Evolutionary conservation across 2,888 invertebrate species (phyloP), one percentile per base, ranked within the genome.

Genomic region (Pachliopta kotzebuea): DNA sequence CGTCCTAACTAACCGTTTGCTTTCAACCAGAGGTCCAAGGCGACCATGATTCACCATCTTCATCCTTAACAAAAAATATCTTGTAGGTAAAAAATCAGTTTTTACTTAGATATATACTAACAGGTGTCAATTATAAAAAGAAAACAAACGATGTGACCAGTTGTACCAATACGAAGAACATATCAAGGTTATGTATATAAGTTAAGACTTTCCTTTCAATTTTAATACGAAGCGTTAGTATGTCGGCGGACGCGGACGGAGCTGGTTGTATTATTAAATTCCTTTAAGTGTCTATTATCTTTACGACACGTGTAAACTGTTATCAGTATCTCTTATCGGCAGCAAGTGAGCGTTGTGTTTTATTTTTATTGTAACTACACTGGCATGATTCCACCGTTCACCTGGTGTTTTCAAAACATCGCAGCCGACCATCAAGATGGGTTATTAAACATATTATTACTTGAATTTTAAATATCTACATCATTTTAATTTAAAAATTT

Each of bases 361-460:
- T 29, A 76, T 0, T 76, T 74, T 69, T 76, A 37, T 37, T 37
- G 37, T 37, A 37, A 37, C 37, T 37, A 37, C 37, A 14, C 14
- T 11, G 37, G 72, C 37, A 79, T 81, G 74, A 74, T 86, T 58
- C 82, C 86, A 7, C 86, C 88, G 14, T 85, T 90, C 60, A 81
- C 85, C 0, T 87, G 86, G 84, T 89, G 89, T 76, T 85, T 85
- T 61, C 68, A 78, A 2, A 75, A 75, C 52, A 72, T 71, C 0
- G 65, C 68, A 29, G 79, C 77, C n/a, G 85, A 86, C 57, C 76
- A 77, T 67, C 82, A 79, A 66, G 82, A 80, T 57, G 77, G 78
- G 79, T 80, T 71, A 70, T 56, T 31, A 52, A 29, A 49, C n/a
- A 20, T 37, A 11, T 31, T 31, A 31, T 31, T 7, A 31, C 1